Base-by-base conservation (phyloP, 2,113 vertebrate genomes). In the Cyprinodon tularosa region DNA sequence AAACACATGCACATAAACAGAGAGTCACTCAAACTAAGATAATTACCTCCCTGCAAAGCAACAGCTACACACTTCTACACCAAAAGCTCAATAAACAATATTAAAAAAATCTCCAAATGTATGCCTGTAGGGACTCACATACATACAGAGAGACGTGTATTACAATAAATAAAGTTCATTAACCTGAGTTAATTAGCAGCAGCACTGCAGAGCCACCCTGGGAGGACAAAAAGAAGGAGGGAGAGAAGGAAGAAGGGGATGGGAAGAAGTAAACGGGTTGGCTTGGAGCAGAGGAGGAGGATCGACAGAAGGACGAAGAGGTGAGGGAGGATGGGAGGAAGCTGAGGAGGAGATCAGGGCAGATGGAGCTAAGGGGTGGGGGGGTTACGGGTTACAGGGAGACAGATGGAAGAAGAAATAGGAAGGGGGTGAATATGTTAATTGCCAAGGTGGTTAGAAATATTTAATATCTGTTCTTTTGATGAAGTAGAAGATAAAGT, bases 331-430 rank as follows among this genome's bases (percentile, higher is more conserved):
- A 89, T 29, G 47, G 71, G 74, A 81, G 83, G 89, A 66, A 78
- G 74, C 22, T 15, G 4, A 68, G 71, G 76, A 82, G 81, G 78
- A 85, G 67, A 45, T 61, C 9, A 72, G 84, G 82, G 88, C 89
- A 93, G 92, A 92, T 89, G 90, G 84, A 83, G 83, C 68, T 78
- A 84, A 78, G 84, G 80, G 57, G 60, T 42, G 50, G 50, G 72
- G 57, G 7, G 36, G 20, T 47, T 80, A 59, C 73, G 68, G 68
- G 29, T 29, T 29, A 29, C 29, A 88, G 84, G 47, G 74, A 88
- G 80, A 76, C 72, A 89, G 86, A 84, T 80, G 86, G 86, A 91
- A 72, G 75, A 76, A 74, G 69, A 76, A 74, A 84, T 78, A 81
- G 69, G 74, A 78, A 77, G 68, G 68, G 69, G 75, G 66, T 60